Base-by-base conservation (phyloP, 2,113 vertebrate genomes). In the Accipiter virgatus region DNA sequence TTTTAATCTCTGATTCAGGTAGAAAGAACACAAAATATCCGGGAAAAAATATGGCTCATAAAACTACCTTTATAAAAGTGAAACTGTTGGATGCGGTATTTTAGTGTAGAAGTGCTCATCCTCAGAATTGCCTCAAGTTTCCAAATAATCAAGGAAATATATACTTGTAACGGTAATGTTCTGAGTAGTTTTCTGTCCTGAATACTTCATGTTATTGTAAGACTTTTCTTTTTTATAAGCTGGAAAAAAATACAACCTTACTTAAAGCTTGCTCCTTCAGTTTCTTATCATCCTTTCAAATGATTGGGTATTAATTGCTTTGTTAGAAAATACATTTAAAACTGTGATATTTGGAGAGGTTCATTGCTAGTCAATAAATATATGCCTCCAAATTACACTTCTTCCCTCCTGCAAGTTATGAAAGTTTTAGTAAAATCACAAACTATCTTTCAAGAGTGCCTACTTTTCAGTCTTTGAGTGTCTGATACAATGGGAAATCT, bases 11-110 rank as follows among this genome's bases (percentile, higher is more conserved):
- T 67, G 22, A 42, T 47, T 75, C 21, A 36, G 16, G 48, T 29
- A 62, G 26, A 67, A 81, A 70, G 29, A 47, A 42, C 14, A 63
- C 4, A 61, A 82, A 72, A 78, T 53, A 42, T 43, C 10, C 38
- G 0, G 0, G 22, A 17, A 63, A 72, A 63, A n/a, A 25, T 27
- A 47, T 18, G 10, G 10, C 3, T 63, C 3, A 47, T 59, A 75
- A 78, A 88, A 48, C 12, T 12, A 61, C 29, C 6, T 45, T 70
- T 78, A 56, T 10, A 36, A 65, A 70, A 65, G 5, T 40, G 52
- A 87, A 72, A 38, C 11, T 43, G 6, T 43, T 67, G 19, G 13
- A 38, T 89, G 26, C 1, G 1, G 11, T 22, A 36, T 59, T 72
- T 90, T 73, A 86, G 45, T 50, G 20, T 18, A 71, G 27, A 87